phyloP scores from a whole-genome alignment of 2,888 invertebrate genomes.

The Tethea ocularis region DNA sequence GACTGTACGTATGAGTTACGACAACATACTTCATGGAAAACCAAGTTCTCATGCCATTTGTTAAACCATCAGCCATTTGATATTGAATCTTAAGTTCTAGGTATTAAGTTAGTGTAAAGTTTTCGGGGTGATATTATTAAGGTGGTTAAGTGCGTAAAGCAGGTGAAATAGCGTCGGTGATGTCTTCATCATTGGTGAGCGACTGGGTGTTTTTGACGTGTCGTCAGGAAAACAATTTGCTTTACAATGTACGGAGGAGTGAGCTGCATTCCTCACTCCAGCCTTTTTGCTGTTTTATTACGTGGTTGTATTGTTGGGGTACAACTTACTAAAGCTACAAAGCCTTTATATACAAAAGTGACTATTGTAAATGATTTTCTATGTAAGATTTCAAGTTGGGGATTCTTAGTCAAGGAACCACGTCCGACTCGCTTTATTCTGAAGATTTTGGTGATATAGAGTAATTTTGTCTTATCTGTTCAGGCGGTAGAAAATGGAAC shows the following conservation, averaged over 20 bases:
- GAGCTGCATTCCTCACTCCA: constrained; percentile 33
- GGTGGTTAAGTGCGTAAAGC: constrained; percentile 52
- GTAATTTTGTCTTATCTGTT: too few relatives aligned
- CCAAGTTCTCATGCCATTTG: constrained; percentile 23
- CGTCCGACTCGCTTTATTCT: too few relatives aligned
- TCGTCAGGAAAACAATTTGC: constrained; percentile 76
- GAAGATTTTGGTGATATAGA: too few relatives aligned
- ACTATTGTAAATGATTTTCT: too few relatives aligned
- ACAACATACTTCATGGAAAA: constrained; percentile 63
- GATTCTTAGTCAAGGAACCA: too few relatives aligned
- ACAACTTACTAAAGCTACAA: background rate
- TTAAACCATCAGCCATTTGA: background rate
- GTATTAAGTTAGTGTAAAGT: constrained; percentile 15
- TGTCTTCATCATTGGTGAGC: constrained; percentile 76
- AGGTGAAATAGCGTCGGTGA: constrained; percentile 69
- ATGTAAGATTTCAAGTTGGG: too few relatives aligned
- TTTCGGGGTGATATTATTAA: constrained; percentile 20
- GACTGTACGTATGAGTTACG: constrained; percentile 75
- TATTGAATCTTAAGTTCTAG: constrained; percentile 23
- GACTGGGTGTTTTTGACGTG: constrained; percentile 65
- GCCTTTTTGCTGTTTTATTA: constrained; percentile 7
- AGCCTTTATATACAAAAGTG: background rate
- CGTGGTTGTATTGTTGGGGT: background rate
- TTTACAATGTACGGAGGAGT: constrained; percentile 64
- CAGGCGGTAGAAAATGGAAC: too few relatives aligned